Base-by-base conservation (phyloP, 2,888 invertebrate genomes). In the Mythimna albipuncta region DNA sequence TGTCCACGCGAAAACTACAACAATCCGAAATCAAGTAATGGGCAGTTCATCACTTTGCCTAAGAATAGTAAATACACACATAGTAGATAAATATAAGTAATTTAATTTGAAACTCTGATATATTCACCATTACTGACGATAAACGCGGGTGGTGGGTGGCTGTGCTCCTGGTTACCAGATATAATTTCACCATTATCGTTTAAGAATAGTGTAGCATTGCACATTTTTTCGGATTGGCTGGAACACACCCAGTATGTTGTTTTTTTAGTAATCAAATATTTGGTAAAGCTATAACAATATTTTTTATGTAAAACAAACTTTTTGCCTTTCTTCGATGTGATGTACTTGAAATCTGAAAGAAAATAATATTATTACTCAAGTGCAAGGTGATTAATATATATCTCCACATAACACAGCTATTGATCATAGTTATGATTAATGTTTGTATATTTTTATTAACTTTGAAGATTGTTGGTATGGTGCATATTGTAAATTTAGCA, bases 301-400 rank as follows among this genome's bases (percentile, higher is more conserved):
- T 61, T 13, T 19, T 63, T 64, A 50, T 77, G 38, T 0, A 78
- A 21, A 58, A 78, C 50, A 32, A 78, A 9, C 10, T n/a, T 57
- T 7, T 54, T 78, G 2, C 73, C 78, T 41, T 44, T 62, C 65
- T 21, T 32, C 10, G 78, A 78, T 47, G 7, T 59, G 13, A 78
- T 73, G 50, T 65, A 77, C 2, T 47, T 35, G 13, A 64, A 71
- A 41, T 79, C 79, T 80, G 73, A 55, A 71, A 71, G 11, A 26
- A 59, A 50, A 1, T 5, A 41, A 44, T 2, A n/a, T 11, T 0
- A 2, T 68, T 55, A 57, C 0, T 32, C 3, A 19, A 32, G 9
- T 32, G 7, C 9, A 57, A 32, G 1, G 1, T 19, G 7, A 7
- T 32, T 57, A 7, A 19, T 32, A 32, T 32, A 1, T 19, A 16